Percentiles rank a stretch among this genome's conserved stretches.
phyloP scores from a whole-genome alignment of 2,113 vertebrate species.

The Dendropsophus ebraccatus region DNA sequence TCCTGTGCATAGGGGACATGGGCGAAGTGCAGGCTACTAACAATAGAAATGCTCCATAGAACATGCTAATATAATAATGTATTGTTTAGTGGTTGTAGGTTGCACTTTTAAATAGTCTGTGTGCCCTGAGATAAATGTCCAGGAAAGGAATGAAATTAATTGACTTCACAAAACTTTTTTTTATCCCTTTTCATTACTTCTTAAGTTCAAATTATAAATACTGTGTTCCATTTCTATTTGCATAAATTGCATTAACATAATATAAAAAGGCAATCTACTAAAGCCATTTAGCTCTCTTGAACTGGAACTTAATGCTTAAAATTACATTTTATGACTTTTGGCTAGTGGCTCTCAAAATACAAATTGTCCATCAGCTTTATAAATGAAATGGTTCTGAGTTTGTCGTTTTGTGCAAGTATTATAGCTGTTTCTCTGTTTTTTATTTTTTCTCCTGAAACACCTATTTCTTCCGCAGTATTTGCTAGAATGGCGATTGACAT shows the following conservation, averaged over 20 bases:
- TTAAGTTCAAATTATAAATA: slow-evolving; percentile 59
- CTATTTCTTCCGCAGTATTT: neutral
- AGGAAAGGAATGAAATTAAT: slow-evolving; percentile 38
- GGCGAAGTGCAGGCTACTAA: neutral
- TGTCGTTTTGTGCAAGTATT: slow-evolving; percentile 49
- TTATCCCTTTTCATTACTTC: slow-evolving; percentile 50
- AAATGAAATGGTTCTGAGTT: slow-evolving; percentile 50
- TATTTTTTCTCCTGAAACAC: slow-evolving; percentile 12
- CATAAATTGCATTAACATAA: slow-evolving; percentile 60
- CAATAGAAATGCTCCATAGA: no score
- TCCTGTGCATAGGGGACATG: neutral
- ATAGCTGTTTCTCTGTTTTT: slow-evolving; percentile 38
- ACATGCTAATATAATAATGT: neutral
- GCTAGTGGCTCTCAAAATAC: slow-evolving; percentile 57
- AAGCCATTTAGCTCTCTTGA: slow-evolving; percentile 60
- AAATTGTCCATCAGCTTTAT: slow-evolving; percentile 60
- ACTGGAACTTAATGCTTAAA: slow-evolving; percentile 60
- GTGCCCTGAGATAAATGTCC: slow-evolving; percentile 26
- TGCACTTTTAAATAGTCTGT: neutral
- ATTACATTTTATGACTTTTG: slow-evolving; percentile 61
- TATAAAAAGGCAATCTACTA: slow-evolving; percentile 60
- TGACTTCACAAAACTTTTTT: slow-evolving; percentile 46
- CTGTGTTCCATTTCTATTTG: slow-evolving; percentile 57
- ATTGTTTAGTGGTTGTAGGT: neutral
- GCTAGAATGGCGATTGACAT: neutral